Conservation (phyloP, 2,888 invertebrate genomes). For the Cosmorhoe ocellata region DNA sequence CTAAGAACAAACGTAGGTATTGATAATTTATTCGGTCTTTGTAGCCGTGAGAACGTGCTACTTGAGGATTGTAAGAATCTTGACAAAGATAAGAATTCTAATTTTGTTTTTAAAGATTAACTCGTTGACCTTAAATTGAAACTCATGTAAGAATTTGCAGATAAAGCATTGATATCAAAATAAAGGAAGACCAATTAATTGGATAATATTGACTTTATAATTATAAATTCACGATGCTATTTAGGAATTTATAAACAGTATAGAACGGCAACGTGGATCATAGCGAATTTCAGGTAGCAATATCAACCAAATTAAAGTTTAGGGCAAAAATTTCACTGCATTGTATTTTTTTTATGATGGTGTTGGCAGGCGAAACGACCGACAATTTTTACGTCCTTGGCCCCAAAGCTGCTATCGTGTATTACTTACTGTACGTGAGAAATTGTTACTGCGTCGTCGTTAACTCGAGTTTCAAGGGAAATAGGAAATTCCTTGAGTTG, state of each 20-base stretch:
- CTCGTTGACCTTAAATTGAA: slow-evolving; percentile 4
- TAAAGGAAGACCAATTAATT: too few relatives aligned
- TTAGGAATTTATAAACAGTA: not conserved
- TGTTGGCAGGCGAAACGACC: slow-evolving; percentile 17
- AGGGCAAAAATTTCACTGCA: too few relatives aligned
- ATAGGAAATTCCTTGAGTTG: slow-evolving; percentile 26
- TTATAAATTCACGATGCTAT: too few relatives aligned
- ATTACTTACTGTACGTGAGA: slow-evolving; percentile 24
- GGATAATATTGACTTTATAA: too few relatives aligned
- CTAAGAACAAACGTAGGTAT: slow-evolving; percentile 44
- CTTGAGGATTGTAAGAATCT: slow-evolving; percentile 21
- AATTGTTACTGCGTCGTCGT: slow-evolving; percentile 21
- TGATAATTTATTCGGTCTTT: slow-evolving; percentile 38
- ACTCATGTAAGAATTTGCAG: not conserved
- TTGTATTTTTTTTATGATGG: slow-evolving; percentile 14
- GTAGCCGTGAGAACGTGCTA: slow-evolving; percentile 31
- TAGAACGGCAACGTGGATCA: too few relatives aligned
- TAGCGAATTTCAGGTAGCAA: too few relatives aligned
- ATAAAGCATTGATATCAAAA: not conserved
- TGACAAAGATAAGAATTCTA: slow-evolving; percentile 11
- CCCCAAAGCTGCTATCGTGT: slow-evolving; percentile 26
- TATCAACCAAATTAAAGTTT: too few relatives aligned
- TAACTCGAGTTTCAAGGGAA: slow-evolving; percentile 28
- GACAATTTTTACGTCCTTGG: slow-evolving; percentile 29
- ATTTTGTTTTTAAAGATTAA: slow-evolving; percentile 7